Conservation (phyloP, 2,797 vertebrate genomes). For the Lepus oiostolus region DNA sequence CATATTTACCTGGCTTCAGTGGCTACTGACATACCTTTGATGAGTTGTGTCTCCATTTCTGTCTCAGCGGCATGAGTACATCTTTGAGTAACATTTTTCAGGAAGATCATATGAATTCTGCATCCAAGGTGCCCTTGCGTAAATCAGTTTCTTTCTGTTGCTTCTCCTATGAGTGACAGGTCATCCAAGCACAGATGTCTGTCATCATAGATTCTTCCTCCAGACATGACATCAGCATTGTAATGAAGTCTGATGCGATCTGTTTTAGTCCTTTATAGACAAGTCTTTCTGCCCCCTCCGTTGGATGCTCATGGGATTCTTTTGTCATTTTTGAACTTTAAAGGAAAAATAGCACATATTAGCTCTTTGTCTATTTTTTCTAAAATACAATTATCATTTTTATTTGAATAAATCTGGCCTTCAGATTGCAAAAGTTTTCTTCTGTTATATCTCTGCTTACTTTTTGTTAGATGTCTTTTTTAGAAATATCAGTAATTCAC, state of each 20-base stretch:
- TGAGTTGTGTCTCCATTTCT: slow-evolving; percentile 21
- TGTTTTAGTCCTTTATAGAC: slow-evolving; percentile 56
- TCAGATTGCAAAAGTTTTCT: slow-evolving; percentile 60
- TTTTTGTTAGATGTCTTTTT: slow-evolving; percentile 1
- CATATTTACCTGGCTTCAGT: background rate
- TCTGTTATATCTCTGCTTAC: slow-evolving; percentile 62
- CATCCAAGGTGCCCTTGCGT: background rate
- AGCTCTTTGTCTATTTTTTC: slow-evolving; percentile 2
- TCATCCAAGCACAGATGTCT: background rate
- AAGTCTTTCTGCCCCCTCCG: background rate
- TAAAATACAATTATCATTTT: slow-evolving; percentile 60
- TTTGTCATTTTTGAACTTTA: slow-evolving; percentile 52
- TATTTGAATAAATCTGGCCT: background rate
- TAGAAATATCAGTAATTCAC: background rate
- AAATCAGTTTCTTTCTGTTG: slow-evolving; percentile 42
- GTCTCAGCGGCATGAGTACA: background rate
- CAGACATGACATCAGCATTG: slow-evolving; percentile 55
- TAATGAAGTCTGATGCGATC: slow-evolving; percentile 41
- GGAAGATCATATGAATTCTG: slow-evolving; percentile 10
- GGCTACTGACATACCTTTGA: slow-evolving; percentile 26
- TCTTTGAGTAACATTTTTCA: slow-evolving; percentile 41
- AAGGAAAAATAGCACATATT: slow-evolving; percentile 24
- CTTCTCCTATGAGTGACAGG: slow-evolving; percentile 36
- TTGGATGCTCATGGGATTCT: background rate
- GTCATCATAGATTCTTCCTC: slow-evolving; percentile 25